A percentile compares a stretch with the other conserved stretches of the same genome.
phyloP scores from a whole-genome alignment of 2,797 vertebrate genomes.

The Varecia variegata region DNA sequence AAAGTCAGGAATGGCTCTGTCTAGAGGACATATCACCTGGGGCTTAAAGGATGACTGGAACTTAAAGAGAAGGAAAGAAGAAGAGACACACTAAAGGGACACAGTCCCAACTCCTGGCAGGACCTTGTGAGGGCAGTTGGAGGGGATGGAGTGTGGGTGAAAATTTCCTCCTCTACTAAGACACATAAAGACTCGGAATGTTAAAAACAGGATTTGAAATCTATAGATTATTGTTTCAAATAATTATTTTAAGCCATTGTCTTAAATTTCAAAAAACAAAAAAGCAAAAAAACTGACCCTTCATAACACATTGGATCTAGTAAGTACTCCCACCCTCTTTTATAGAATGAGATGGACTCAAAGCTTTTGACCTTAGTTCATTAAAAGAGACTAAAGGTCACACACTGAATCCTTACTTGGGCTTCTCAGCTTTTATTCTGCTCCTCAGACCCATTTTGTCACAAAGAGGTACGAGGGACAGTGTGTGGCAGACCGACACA shows the following conservation, averaged over 20 bases:
- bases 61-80: not conserved
- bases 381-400: not conserved
- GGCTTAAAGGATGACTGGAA: not conserved
- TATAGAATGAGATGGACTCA: not conserved
- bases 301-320: not conserved
- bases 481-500: not conserved
- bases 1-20: not conserved
- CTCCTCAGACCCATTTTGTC: not conserved
- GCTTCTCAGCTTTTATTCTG: not conserved
- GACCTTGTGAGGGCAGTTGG: not conserved
- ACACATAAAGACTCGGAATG: not conserved
- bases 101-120: not conserved
- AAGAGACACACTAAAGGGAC: not conserved
- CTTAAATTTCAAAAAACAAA: not conserved
- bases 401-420: not conserved
- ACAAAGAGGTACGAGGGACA: not conserved
- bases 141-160: not conserved
- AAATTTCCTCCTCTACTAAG: not conserved
- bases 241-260: not conserved
- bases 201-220: not conserved
- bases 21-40: not conserved
- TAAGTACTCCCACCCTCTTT: not conserved
- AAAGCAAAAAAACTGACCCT: not conserved
- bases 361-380: not conserved
- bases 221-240: not conserved